phyloP scores from a whole-genome alignment of 2,113 vertebrate species.

The Scalopus aquaticus region DNA sequence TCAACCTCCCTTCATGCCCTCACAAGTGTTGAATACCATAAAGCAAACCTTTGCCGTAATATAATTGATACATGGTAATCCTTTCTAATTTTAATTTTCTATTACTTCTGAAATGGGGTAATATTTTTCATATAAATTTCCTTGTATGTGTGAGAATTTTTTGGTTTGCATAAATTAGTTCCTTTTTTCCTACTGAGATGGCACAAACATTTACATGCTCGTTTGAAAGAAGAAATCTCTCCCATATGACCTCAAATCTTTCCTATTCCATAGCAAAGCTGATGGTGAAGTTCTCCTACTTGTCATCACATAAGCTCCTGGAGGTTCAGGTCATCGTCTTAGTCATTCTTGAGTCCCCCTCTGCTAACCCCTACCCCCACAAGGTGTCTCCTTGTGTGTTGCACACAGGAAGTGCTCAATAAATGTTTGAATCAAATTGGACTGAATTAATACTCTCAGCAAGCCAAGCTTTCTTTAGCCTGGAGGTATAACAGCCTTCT shows the following conservation, averaged over 20 bases:
- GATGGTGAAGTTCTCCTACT: background rate
- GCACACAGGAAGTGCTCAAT: background rate
- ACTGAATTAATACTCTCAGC: background rate
- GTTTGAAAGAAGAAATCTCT: background rate
- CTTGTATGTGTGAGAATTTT: background rate
- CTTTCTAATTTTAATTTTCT: conserved; percentile 6
- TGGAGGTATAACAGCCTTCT: background rate
- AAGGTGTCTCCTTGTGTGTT: background rate
- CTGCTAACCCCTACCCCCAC: accelerated
- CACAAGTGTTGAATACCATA: background rate
- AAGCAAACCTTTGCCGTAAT: background rate
- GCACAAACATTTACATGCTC: background rate
- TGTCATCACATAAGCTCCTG: background rate
- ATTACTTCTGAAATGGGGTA: background rate
- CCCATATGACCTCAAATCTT: background rate
- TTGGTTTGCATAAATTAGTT: background rate
- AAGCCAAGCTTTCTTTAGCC: background rate
- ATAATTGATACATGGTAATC: background rate
- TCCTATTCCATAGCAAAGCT: background rate
- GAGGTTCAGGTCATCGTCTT: background rate
- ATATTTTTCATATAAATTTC: background rate
- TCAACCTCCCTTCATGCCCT: background rate
- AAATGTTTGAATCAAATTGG: conserved; percentile 12
- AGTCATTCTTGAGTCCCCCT: background rate
- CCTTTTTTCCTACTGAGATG: background rate